These are phyloP conservation scores for Orthosia gothica DNA, from an alignment of 2,888 invertebrate species.

Conservation along the genomic window DNA sequence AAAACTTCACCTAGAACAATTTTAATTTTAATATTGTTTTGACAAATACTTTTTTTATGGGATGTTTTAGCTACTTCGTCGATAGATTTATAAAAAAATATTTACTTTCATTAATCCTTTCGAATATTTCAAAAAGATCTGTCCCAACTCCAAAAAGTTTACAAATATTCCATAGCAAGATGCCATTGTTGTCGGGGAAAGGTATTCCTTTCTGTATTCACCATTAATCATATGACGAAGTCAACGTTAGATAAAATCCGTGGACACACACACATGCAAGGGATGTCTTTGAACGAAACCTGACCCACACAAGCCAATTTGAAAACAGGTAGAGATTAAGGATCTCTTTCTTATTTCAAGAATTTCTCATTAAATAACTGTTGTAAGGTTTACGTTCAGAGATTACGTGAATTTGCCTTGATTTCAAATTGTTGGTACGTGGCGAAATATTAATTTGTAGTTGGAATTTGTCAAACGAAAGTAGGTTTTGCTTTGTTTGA, in stretches of 20 bases:
- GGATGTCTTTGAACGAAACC: constrained; percentile 63
- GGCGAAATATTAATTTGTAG: constrained; percentile 26
- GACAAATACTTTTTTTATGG: background rate
- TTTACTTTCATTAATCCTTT: constrained; percentile 26
- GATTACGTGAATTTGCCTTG: constrained; percentile 57
- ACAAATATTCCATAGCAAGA: constrained; percentile 78
- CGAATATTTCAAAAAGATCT: constrained; percentile 8
- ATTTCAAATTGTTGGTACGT: constrained; percentile 49
- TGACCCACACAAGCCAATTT: constrained; percentile 71
- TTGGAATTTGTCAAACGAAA: constrained; percentile 27
- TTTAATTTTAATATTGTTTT: background rate
- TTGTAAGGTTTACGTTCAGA: constrained; percentile 60
- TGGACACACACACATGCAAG: constrained; percentile 69
- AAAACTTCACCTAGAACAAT: background rate
- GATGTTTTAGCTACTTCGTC: background rate
- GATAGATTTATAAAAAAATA: background rate
- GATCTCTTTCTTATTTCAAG: constrained; percentile 70
- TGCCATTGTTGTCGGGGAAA: constrained; percentile 85
- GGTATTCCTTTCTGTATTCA: constrained; percentile 82
- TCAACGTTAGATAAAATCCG: constrained; percentile 83
- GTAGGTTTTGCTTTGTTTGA: constrained; percentile 25
- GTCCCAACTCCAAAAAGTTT: constrained; percentile 55
- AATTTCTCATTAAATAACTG: constrained; percentile 73
- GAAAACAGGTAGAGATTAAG: constrained; percentile 72
- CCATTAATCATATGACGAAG: constrained; percentile 88